Conservation (phyloP, 1,140 invertebrate genomes). For the Armadillidium nasatum region DNA sequence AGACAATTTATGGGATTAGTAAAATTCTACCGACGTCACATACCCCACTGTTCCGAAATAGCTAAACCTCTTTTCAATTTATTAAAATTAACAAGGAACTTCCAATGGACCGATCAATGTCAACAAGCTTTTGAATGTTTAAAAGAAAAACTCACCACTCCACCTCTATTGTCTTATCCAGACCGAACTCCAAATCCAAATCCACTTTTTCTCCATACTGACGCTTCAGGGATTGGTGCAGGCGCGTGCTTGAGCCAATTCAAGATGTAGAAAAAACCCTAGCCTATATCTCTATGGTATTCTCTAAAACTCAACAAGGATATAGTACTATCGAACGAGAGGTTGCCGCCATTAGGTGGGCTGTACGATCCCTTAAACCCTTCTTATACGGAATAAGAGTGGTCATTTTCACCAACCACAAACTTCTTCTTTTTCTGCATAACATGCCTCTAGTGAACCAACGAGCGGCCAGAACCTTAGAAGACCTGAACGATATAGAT, state of each 20-base stretch:
- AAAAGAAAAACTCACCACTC: no score
- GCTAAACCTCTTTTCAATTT: not conserved
- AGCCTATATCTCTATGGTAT: not conserved
- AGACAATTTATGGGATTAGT: no score
- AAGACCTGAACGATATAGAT: not conserved
- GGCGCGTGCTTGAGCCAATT: not conserved
- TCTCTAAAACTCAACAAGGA: not conserved
- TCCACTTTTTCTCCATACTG: not conserved
- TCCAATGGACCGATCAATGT: no score
- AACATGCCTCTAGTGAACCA: slow-evolving; percentile 16
- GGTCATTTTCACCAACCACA: slow-evolving; percentile 1
- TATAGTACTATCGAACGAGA: not conserved
- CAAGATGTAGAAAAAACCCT: not conserved
- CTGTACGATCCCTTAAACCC: not conserved
- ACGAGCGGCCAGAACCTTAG: slow-evolving; percentile 14
- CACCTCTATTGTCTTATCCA: not conserved
- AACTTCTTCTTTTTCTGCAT: slow-evolving; percentile 1
- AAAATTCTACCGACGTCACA: not conserved
- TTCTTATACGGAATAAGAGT: not conserved
- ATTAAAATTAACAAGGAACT: no score
- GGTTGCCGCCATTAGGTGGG: not conserved
- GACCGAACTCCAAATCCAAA: not conserved
- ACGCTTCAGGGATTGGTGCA: not conserved
- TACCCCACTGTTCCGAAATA: not conserved
- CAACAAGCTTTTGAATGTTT: no score